Conservation (phyloP, 2,888 invertebrate genomes). For the Brachyopa scutellaris region DNA sequence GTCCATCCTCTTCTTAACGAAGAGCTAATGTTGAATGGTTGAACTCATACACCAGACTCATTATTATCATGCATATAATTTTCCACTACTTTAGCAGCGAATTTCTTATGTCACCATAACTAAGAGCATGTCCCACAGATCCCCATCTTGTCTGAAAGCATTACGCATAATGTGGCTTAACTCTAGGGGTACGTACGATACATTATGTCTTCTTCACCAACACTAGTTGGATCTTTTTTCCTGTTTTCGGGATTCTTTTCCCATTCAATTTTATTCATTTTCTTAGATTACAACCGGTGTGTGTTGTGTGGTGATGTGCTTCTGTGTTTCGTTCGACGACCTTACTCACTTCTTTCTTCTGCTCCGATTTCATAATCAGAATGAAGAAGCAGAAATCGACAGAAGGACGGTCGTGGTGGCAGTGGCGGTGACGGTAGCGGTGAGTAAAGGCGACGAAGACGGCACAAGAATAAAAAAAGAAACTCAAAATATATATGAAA, state of each 20-base stretch:
- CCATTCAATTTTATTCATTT: slow-evolving; percentile 61
- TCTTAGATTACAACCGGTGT: slow-evolving; percentile 58
- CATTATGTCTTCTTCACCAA: slow-evolving; percentile 19
- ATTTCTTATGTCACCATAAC: neutral
- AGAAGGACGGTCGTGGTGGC: slow-evolving; percentile 24
- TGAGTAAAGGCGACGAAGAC: slow-evolving; percentile 60
- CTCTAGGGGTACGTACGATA: slow-evolving; percentile 20
- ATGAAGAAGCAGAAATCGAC: slow-evolving; percentile 65
- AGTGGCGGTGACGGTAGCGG: neutral
- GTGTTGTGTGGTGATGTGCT: slow-evolving; percentile 37
- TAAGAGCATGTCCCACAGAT: neutral
- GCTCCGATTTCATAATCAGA: slow-evolving; percentile 66
- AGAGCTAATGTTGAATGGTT: no score
- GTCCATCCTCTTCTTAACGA: neutral
- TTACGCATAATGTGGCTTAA: slow-evolving; percentile 49
- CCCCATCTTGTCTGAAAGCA: slow-evolving; percentile 16
- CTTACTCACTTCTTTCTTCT: slow-evolving; percentile 60
- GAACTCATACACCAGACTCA: neutral
- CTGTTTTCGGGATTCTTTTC: slow-evolving; percentile 54
- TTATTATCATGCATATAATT: slow-evolving; percentile 15
- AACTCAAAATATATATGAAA: slow-evolving; percentile 55
- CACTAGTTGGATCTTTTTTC: slow-evolving; percentile 10
- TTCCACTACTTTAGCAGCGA: slow-evolving; percentile 7
- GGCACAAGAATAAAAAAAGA: slow-evolving; percentile 40
- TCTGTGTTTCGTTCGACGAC: slow-evolving; percentile 64